A percentile compares a stretch with the other conserved stretches of the same genome.
Evolutionary conservation across 1,140 invertebrate genomes (phyloP).

Genomic region (Dolichoris vasculosae): DNA sequence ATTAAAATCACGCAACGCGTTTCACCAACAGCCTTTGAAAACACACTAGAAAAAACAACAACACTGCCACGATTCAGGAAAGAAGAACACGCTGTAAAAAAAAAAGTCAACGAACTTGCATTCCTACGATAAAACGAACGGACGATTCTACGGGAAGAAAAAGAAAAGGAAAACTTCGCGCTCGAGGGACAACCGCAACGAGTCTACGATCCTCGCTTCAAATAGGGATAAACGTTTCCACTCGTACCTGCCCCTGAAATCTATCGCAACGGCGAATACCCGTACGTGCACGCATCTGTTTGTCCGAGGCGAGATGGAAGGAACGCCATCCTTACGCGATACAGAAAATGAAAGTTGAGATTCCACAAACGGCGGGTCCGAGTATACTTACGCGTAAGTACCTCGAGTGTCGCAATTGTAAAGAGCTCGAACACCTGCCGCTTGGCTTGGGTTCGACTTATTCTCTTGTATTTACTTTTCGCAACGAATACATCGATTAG

Average conservation of each 20-base stretch:
- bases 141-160: too few relatives aligned
- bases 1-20: too few relatives aligned
- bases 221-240: background rate
- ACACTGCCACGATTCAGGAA: too few relatives aligned
- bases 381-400: background rate
- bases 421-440: background rate
- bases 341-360: constrained; percentile 44
- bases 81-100: too few relatives aligned
- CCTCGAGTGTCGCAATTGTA: background rate
- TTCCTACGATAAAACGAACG: too few relatives aligned
- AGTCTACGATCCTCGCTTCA: background rate
- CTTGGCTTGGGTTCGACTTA: background rate
- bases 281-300: constrained; percentile 11
- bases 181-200: too few relatives aligned
- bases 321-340: constrained; percentile 4
- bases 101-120: too few relatives aligned
- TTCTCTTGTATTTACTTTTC: too few relatives aligned
- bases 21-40: too few relatives aligned
- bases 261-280: background rate
- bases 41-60: too few relatives aligned
- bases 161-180: too few relatives aligned
- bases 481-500: too few relatives aligned
- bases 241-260: constrained; percentile 7
- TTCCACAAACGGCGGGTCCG: background rate
- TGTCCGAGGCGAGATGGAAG: background rate